Evolutionary conservation across 2,888 invertebrate genomes (phyloP).

Genomic region (Digitonthophagus gazella): DNA sequence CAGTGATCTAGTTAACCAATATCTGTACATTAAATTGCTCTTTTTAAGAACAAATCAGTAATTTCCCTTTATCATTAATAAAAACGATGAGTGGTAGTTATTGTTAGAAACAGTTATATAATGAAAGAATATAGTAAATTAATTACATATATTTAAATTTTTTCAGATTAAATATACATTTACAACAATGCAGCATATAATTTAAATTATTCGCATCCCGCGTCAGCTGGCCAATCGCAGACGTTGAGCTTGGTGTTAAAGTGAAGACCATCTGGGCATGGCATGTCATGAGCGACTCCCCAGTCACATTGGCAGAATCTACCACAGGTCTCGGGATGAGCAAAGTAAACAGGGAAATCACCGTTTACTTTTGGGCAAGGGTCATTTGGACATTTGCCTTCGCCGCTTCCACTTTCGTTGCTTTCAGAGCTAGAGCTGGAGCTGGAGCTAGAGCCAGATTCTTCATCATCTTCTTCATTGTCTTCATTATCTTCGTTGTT

Average conservation of each 20-base stretch:
- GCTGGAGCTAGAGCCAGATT: not conserved
- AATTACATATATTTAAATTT: too few relatives aligned
- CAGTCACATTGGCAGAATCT: constrained; percentile 14
- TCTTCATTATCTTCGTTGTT: not conserved
- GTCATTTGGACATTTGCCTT: not conserved
- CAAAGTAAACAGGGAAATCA: not conserved
- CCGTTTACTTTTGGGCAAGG: not conserved
- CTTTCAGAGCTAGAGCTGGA: not conserved
- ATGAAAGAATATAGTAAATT: too few relatives aligned
- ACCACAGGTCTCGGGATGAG: constrained; percentile 1
- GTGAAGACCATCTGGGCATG: constrained; percentile 12
- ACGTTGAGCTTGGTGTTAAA: not conserved
- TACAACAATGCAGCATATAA: too few relatives aligned
- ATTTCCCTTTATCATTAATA: too few relatives aligned
- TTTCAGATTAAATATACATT: too few relatives aligned
- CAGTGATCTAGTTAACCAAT: too few relatives aligned
- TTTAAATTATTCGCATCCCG: too few relatives aligned
- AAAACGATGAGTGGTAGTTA: too few relatives aligned
- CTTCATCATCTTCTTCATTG: not conserved
- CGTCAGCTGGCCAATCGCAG: too few relatives aligned
- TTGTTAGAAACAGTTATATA: too few relatives aligned
- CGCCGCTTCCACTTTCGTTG: not conserved
- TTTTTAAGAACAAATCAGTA: too few relatives aligned
- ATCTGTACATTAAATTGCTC: too few relatives aligned
- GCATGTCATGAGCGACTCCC: constrained; percentile 8